Evolutionary conservation across 2,888 invertebrate species (phyloP).

Genomic region (Seira musarum): DNA sequence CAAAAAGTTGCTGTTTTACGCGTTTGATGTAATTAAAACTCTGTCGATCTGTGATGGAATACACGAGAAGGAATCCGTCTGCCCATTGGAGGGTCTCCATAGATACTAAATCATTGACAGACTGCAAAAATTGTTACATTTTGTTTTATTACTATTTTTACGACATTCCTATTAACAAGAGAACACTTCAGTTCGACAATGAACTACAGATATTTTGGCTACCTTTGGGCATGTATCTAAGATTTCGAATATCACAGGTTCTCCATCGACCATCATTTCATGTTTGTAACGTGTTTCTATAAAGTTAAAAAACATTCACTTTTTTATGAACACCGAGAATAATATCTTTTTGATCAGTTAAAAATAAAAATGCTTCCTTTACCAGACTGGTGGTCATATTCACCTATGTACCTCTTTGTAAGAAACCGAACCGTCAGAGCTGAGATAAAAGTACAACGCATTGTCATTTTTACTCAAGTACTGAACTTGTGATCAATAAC

Average conservation of each 20-base stretch:
- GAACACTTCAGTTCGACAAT: background rate
- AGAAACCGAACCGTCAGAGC: constrained; percentile 91
- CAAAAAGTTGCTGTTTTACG: constrained; percentile 78
- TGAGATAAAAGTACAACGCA: constrained; percentile 76
- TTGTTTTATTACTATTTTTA: background rate
- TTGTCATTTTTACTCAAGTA: no score
- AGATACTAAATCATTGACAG: constrained; percentile 81
- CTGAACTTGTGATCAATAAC: no score
- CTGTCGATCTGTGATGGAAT: constrained; percentile 89
- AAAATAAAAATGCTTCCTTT: constrained; percentile 71
- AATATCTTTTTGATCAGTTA: no score
- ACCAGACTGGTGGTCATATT: constrained; percentile 96
- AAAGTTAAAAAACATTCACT: no score
- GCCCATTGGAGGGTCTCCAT: constrained; percentile 89
- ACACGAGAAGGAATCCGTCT: constrained; percentile 89
- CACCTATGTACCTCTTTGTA: constrained; percentile 94
- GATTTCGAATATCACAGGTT: constrained; percentile 92
- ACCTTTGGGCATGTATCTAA: constrained; percentile 92
- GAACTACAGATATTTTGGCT: constrained; percentile 68
- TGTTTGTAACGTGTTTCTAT: constrained; percentile 91
- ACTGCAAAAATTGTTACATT: constrained; percentile 74
- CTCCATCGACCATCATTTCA: constrained; percentile 89
- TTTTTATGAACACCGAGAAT: no score
- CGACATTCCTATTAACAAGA: background rate
- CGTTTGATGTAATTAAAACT: constrained; percentile 88